Percentiles rank a stretch among this genome's conserved stretches.
Conservation (phyloP, 2,888 invertebrate genomes). For the Smittia aterrima region DNA sequence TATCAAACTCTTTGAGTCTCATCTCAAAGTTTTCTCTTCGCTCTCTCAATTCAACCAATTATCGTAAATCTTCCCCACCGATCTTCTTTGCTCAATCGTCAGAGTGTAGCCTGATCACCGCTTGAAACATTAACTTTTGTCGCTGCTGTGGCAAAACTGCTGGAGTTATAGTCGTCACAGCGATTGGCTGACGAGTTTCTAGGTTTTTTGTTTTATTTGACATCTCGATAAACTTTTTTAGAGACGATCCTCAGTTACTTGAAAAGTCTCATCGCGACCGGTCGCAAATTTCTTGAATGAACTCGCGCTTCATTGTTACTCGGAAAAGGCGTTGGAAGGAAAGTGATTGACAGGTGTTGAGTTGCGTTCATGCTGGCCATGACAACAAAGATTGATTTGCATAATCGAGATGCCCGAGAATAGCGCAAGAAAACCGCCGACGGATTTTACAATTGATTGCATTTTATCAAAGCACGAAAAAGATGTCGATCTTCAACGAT, state of each 20-base stretch:
- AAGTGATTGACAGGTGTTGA: conserved; percentile 17
- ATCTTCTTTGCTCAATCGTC: not conserved
- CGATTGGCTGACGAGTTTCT: conserved; percentile 32
- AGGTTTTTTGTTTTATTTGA: not conserved
- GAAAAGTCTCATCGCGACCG: conserved; percentile 34
- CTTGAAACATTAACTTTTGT: not conserved
- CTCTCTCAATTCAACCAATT: conserved; percentile 25
- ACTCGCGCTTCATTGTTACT: not conserved
- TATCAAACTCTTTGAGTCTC: not conserved
- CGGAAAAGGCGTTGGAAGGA: not conserved
- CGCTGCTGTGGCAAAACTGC: conserved; percentile 4
- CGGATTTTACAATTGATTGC: conserved; percentile 40
- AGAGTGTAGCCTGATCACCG: not conserved
- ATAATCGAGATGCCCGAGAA: conserved; percentile 3
- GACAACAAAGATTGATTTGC: not conserved
- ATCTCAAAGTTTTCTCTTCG: not conserved
- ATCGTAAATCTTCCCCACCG: conserved; percentile 38
- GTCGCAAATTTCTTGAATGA: not conserved
- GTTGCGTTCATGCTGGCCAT: not conserved
- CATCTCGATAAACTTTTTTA: not conserved
- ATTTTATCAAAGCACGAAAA: conserved; percentile 23
- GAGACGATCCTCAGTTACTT: conserved; percentile 30
- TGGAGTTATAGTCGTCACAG: too few relatives aligned
- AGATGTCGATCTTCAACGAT: not conserved
- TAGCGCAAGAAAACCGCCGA: conserved; percentile 13